Conservation (phyloP, 1,140 invertebrate species). For the Saccostrea cuccullata region DNA sequence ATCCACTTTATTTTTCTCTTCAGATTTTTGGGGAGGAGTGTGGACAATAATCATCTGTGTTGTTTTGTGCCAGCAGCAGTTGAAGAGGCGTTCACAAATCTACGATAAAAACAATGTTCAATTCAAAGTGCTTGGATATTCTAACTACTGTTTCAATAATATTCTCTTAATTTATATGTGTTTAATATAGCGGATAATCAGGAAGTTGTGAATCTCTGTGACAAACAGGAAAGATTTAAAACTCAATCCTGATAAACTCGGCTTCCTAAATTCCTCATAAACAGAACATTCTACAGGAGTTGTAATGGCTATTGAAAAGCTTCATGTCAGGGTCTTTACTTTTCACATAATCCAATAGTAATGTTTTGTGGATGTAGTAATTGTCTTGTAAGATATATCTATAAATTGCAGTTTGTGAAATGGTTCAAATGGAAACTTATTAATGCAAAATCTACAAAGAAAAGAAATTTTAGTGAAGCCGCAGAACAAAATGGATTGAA, state of each 20-base stretch:
- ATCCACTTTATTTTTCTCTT: not conserved
- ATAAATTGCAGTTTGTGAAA: not conserved
- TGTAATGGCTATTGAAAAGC: no score
- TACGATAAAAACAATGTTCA: not conserved
- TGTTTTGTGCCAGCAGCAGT: constrained; percentile 19
- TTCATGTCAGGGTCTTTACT: no score
- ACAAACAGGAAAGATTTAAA: not conserved
- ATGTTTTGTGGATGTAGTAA: not conserved
- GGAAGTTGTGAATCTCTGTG: not conserved
- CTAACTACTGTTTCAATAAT: no score
- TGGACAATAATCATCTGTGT: not conserved
- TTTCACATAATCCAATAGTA: not conserved
- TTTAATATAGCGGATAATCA: not conserved
- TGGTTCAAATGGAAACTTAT: not conserved
- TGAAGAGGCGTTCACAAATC: not conserved
- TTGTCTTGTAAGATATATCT: not conserved
- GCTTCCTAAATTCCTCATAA: no score
- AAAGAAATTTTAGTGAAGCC: not conserved
- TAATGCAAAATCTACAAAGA: not conserved
- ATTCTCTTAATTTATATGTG: no score
- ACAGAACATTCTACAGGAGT: no score
- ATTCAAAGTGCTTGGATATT: not conserved
- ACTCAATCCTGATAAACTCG: not conserved
- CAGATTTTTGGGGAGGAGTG: constrained; percentile 5
- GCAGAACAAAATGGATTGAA: not conserved